Percentiles rank a stretch among this genome's conserved stretches.
These are phyloP conservation scores for Diadema setosum DNA, from an alignment of 35 echinoderm and acorn worm genomes.

Conservation along the genomic window DNA sequence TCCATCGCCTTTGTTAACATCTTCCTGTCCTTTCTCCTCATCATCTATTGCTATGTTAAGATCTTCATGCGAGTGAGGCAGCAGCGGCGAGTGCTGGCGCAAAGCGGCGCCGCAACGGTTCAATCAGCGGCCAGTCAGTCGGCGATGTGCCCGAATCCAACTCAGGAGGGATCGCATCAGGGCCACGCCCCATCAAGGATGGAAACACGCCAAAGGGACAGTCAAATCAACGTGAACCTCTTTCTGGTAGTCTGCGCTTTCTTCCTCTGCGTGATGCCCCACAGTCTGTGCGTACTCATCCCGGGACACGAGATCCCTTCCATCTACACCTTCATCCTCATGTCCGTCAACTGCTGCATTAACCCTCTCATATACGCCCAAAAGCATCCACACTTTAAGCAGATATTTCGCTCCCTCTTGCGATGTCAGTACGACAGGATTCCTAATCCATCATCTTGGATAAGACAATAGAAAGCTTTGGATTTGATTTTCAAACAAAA, in stretches of 20 bases:
- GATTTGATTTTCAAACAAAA: too few relatives aligned
- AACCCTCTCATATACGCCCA: not conserved
- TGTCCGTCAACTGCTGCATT: conserved; percentile 12
- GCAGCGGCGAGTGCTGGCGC: not conserved
- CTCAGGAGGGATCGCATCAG: not conserved
- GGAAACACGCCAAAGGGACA: not conserved
- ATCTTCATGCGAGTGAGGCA: not conserved
- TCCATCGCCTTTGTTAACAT: not conserved
- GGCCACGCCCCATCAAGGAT: not conserved
- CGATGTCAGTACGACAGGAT: not conserved
- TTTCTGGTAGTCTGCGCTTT: not conserved
- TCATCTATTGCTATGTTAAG: not conserved
- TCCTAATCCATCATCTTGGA: not conserved
- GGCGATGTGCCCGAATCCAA: not conserved
- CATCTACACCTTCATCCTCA: conserved; percentile 3
- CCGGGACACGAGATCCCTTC: conserved; percentile 1
- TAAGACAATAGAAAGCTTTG: too few relatives aligned
- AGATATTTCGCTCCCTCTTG: not conserved
- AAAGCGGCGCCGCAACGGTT: not conserved
- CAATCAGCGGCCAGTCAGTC: not conserved
- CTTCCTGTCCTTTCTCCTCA: not conserved
- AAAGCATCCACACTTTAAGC: conserved; percentile 7
- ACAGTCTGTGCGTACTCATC: not conserved
- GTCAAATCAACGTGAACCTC: conserved; percentile 10
- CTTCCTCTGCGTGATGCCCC: conserved; percentile 5